Conservation (phyloP, 2,113 vertebrate species). For the Pelecanus crispus region DNA sequence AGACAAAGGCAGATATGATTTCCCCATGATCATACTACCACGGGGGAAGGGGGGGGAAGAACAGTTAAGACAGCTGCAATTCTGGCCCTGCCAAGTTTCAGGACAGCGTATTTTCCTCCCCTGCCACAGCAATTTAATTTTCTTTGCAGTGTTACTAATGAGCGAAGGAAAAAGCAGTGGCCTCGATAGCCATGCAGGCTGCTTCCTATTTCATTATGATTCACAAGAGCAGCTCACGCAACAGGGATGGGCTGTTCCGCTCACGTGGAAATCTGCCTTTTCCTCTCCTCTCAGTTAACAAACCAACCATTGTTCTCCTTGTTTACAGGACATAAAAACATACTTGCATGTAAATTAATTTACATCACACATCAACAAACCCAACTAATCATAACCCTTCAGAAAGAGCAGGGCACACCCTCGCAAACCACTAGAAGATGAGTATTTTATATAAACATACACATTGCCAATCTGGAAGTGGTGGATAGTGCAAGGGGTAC, state of each 20-base stretch:
- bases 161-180: neutral
- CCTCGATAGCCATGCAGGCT: neutral
- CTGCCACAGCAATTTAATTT: neutral
- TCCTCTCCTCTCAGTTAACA: neutral
- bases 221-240: neutral
- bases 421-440: neutral
- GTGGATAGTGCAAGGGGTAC: neutral
- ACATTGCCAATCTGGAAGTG: neutral
- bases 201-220: neutral
- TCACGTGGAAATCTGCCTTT: neutral
- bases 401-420: neutral
- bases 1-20: slow-evolving; percentile 47
- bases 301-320: neutral
- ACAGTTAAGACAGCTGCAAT: neutral
- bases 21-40: neutral
- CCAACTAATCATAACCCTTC: neutral
- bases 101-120: neutral
- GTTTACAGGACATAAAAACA: neutral
- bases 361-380: neutral
- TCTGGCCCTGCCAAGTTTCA: neutral
- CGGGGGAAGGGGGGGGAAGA: neutral
- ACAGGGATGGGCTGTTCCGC: neutral
- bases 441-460: neutral
- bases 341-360: neutral
- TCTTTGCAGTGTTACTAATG: neutral